A percentile compares a stretch with the other conserved stretches of the same genome.
These are phyloP conservation scores for Plutella xylostella DNA, from an alignment of 2,888 invertebrate genomes.

Conservation along the genomic window DNA sequence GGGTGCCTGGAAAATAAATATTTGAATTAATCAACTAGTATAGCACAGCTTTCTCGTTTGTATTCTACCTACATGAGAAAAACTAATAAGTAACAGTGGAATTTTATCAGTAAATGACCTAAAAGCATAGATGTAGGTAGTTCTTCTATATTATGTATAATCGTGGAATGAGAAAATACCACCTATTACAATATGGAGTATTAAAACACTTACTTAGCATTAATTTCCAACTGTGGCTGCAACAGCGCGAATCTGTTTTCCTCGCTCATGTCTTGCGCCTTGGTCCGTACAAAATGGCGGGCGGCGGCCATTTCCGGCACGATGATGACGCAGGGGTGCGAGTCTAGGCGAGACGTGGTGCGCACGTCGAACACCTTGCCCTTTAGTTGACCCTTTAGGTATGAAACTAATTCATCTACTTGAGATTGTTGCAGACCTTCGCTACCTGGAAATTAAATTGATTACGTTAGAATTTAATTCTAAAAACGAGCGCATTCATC, in stretches of 20 bases:
- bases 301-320: slow-evolving; percentile 98
- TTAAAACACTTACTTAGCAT: slow-evolving; percentile 79
- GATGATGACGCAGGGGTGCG: slow-evolving; percentile 94
- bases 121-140: too few relatives aligned
- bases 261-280: slow-evolving; percentile 83
- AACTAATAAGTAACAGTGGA: too few relatives aligned
- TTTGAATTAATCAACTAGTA: too few relatives aligned
- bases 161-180: too few relatives aligned
- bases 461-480: too few relatives aligned
- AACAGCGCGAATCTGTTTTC: slow-evolving; percentile 87
- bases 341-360: slow-evolving; percentile 85
- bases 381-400: slow-evolving; percentile 80
- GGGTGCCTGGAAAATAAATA: slow-evolving; percentile 75
- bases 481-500: too few relatives aligned
- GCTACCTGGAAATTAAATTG: slow-evolving; percentile 39
- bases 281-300: slow-evolving; percentile 92
- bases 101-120: too few relatives aligned
- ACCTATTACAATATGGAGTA: too few relatives aligned
- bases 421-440: slow-evolving; percentile 80
- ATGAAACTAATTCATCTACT: slow-evolving; percentile 82
- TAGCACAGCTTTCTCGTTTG: too few relatives aligned
- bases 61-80: too few relatives aligned
- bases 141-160: too few relatives aligned
- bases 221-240: slow-evolving; percentile 94
- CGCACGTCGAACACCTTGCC: slow-evolving; percentile 87